These are phyloP conservation scores for Mormoops blainvillei DNA, from an alignment of 2,113 vertebrate genomes.

Conservation along the genomic window DNA sequence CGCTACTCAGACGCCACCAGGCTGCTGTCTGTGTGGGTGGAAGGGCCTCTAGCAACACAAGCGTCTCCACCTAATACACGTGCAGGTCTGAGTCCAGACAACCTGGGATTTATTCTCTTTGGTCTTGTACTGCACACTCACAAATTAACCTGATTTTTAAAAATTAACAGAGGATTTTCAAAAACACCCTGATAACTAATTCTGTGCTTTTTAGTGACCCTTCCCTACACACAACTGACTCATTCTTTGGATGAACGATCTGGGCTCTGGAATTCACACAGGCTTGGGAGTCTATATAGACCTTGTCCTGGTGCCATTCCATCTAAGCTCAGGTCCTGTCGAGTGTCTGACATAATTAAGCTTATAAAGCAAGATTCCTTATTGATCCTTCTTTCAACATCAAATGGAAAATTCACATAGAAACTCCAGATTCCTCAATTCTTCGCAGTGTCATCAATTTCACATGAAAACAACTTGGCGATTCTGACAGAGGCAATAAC, in stretches of 20 bases:
- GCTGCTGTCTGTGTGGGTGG: not conserved
- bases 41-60: not conserved
- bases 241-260: not conserved
- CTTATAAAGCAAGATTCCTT: not conserved
- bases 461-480: accelerated
- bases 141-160: not conserved
- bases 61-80: not conserved
- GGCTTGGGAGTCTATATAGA: not conserved
- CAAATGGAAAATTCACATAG: not conserved
- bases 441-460: not conserved
- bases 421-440: not conserved
- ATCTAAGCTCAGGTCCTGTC: too few relatives aligned
- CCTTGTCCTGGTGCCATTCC: not conserved
- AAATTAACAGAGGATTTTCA: not conserved
- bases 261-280: not conserved
- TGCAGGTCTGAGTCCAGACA: too few relatives aligned
- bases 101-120: not conserved
- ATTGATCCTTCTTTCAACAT: not conserved
- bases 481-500: not conserved
- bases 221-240: not conserved
- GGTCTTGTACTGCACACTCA: not conserved
- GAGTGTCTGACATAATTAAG: not conserved
- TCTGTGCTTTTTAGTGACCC: not conserved
- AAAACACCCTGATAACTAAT: not conserved
- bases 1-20: too few relatives aligned